These are phyloP conservation scores for Entelurus aequoreus DNA, from an alignment of 2,113 vertebrate species.

Conservation along the genomic window DNA sequence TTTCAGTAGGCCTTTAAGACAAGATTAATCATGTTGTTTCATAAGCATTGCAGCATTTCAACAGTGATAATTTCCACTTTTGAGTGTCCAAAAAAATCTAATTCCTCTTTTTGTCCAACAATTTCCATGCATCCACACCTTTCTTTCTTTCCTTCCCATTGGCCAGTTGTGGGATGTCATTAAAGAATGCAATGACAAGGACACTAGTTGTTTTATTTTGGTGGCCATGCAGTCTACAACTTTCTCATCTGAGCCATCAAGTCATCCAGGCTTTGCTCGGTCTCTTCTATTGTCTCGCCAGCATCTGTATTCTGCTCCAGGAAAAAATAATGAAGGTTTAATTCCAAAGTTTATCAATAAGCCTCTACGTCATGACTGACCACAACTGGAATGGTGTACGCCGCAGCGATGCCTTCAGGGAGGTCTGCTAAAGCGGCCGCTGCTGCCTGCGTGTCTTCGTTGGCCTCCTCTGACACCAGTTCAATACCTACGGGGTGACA, in stretches of 20 bases:
- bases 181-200: background rate
- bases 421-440: conserved; percentile 81
- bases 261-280: conserved; percentile 89
- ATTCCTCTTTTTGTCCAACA: background rate
- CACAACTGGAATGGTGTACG: conserved; percentile 88
- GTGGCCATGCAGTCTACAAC: conserved; percentile 64
- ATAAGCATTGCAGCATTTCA: no score
- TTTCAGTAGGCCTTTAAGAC: no score
- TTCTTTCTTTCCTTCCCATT: background rate
- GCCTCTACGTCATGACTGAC: conserved; percentile 51
- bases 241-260: conserved; percentile 93
- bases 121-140: conserved; percentile 23
- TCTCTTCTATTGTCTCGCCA: conserved; percentile 75
- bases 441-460: conserved; percentile 82
- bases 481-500: conserved; percentile 79
- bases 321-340: conserved; percentile 1
- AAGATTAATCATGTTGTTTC: background rate
- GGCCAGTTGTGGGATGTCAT: background rate
- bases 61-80: no score
- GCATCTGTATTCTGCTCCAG: conserved; percentile 33
- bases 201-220: background rate
- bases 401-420: conserved; percentile 89
- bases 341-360: background rate
- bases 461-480: conserved; percentile 85
- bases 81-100: no score